These are phyloP conservation scores for Morbakka virulenta DNA, from an alignment of 30 jellyfish, hydroid and myxozoan species.

Conservation along the genomic window DNA sequence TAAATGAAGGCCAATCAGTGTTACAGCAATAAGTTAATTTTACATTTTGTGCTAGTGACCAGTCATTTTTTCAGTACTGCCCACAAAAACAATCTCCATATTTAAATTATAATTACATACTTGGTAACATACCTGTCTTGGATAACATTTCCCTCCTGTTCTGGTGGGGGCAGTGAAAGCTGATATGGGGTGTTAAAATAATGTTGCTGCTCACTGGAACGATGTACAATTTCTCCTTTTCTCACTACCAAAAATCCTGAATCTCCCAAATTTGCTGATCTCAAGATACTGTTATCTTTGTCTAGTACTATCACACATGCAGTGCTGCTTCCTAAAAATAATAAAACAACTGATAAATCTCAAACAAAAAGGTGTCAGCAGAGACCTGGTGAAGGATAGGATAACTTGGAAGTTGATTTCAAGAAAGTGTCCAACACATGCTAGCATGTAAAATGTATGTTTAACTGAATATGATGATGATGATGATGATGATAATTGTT, in stretches of 20 bases:
- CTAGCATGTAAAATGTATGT: background rate
- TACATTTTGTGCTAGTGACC: too few species aligned
- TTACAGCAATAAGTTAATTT: too few species aligned
- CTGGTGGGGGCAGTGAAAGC: slow-evolving; percentile 78
- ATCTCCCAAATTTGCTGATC: slow-evolving; percentile 78
- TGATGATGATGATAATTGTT: background rate
- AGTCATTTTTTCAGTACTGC: too few species aligned
- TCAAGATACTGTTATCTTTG: slow-evolving; percentile 31
- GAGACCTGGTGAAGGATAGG: background rate
- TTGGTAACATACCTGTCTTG: slow-evolving; percentile 72
- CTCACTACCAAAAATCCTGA: slow-evolving; percentile 66
- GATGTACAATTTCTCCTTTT: slow-evolving; percentile 41
- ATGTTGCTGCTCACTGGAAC: slow-evolving; percentile 70
- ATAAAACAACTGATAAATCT: background rate
- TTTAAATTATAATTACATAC: too few species aligned
- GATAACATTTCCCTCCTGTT: slow-evolving; percentile 63
- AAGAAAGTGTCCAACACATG: background rate
- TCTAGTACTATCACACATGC: slow-evolving; percentile 81
- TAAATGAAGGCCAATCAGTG: too few species aligned
- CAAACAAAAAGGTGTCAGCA: background rate
- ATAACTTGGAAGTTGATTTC: background rate
- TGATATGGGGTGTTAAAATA: slow-evolving; percentile 79
- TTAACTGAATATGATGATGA: too few species aligned
- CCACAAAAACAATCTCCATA: too few species aligned
- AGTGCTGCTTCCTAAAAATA: slow-evolving; percentile 66